Evolutionary conservation across 2,888 invertebrate species (phyloP), one percentile per base, ranked within the genome.

Genomic region (Drosophila algonquin): DNA sequence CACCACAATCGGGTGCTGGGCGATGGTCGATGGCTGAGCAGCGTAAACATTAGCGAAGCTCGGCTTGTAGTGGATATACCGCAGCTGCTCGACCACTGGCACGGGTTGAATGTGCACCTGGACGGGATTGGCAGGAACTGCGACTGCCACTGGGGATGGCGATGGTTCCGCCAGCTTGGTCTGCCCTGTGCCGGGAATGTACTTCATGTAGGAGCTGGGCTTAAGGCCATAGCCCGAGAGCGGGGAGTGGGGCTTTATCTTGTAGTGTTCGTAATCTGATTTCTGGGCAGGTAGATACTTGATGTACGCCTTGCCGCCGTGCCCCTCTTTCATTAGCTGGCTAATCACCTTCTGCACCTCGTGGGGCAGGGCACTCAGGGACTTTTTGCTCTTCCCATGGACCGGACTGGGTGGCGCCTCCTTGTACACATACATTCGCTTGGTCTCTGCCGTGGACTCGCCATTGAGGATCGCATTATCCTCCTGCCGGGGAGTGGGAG

Each of bases 271-370:
- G 63, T 87, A 90, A 57, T 90, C 86, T 6, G 79, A 64, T 53
- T 87, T 84, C n/a, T 87, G 82, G 2, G 85, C 78, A 0, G 87
- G 82, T 35, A 90, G 60, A 12, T 90, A 90, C 50, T 90, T 91
- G 4, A 91, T 62, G 35, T 83, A 85, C 0, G 90, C 90, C 63
- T 89, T 90, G n/a, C 81, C 90, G 0, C 83, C 80, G 3, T 77
- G 72, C 0, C 75, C 80, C 0, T 88, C 90, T 62, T 90, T 89
- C 14, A 91, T 77, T 14, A 91, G 61, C 3, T 90, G 86, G 0
- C 86, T 73, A 5, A 92, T 91, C 1, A 89, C 90, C 69, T 91
- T 91, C 47, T 91, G 90, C 9, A 92, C 91, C 18, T 87, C 91
- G 4, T 87, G 86, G 0, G 91, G 92, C 16, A 91, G 54, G 0